Conservation (phyloP, 2,888 invertebrate genomes). For the Zaprionus obscuricornis region DNA sequence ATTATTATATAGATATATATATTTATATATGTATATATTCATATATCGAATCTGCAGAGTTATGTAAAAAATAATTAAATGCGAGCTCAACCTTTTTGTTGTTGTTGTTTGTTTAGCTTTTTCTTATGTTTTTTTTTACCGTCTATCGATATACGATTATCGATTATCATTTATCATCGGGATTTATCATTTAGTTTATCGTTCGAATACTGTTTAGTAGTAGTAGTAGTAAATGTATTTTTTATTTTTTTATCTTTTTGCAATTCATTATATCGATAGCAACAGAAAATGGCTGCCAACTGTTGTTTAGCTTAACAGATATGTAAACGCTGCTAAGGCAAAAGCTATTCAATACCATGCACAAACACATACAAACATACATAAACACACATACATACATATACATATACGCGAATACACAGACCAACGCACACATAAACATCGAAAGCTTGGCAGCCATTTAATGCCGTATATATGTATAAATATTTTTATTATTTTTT, state of each 20-base stretch:
- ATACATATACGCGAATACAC: conserved; percentile 19
- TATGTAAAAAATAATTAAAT: conserved; percentile 63
- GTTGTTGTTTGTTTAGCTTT: conserved; percentile 28
- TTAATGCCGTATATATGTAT: conserved; percentile 22
- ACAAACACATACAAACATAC: conserved; percentile 22
- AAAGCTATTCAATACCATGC: conserved; percentile 37
- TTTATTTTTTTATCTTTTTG: too few species aligned
- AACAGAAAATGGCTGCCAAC: conserved; percentile 56
- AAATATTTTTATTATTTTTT: conserved; percentile 2
- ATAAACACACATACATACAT: conserved; percentile 6
- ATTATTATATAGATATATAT: conserved; percentile 34
- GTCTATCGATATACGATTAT: neutral
- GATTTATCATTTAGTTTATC: conserved; percentile 28
- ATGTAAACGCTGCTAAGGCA: conserved; percentile 55
- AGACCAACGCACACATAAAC: conserved; percentile 27
- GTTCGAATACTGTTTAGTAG: conserved; percentile 72
- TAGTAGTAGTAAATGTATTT: conserved; percentile 60
- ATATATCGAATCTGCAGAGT: conserved; percentile 19
- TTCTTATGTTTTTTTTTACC: conserved; percentile 1
- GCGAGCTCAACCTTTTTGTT: conserved; percentile 68
- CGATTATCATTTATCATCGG: conserved; percentile 9
- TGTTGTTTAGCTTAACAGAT: conserved; percentile 30
- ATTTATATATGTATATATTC: conserved; percentile 30
- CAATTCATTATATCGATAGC: conserved; percentile 23
- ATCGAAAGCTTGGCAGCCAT: conserved; percentile 53